These are phyloP conservation scores for Athene noctua DNA, from an alignment of 2,113 vertebrate genomes.

Conservation along the genomic window DNA sequence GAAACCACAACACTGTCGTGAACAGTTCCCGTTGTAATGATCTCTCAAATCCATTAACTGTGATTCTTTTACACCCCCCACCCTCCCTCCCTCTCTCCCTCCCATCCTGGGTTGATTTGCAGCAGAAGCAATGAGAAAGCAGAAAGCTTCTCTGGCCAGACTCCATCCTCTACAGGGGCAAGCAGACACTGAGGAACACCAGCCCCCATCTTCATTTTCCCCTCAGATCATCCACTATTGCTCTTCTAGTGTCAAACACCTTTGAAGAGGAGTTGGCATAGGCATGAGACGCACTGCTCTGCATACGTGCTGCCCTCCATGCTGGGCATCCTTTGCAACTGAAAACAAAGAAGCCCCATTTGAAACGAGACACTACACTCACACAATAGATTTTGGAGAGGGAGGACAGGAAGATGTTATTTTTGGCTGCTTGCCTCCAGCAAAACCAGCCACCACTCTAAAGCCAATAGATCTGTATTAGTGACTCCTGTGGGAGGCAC, in stretches of 20 bases:
- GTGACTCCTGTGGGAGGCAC: background rate
- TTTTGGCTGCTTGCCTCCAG: conserved; percentile 1
- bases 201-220: background rate
- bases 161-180: background rate
- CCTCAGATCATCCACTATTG: background rate
- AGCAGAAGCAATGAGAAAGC: background rate
- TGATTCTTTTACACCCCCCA: background rate
- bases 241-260: background rate
- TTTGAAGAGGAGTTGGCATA: fast-evolving
- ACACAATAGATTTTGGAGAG: background rate
- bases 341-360: background rate
- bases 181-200: background rate
- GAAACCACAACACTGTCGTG: background rate
- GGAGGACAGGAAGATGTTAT: background rate
- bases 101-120: background rate
- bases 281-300: background rate
- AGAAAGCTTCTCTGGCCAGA: conserved; percentile 32
- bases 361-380: background rate
- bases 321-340: background rate
- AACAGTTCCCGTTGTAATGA: background rate
- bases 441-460: background rate
- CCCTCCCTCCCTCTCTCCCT: too few relatives aligned
- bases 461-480: background rate
- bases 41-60: background rate
- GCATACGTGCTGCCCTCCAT: background rate